phyloP scores from a whole-genome alignment of 2,888 invertebrate species.

The Hirtodrosophila duncani region DNA sequence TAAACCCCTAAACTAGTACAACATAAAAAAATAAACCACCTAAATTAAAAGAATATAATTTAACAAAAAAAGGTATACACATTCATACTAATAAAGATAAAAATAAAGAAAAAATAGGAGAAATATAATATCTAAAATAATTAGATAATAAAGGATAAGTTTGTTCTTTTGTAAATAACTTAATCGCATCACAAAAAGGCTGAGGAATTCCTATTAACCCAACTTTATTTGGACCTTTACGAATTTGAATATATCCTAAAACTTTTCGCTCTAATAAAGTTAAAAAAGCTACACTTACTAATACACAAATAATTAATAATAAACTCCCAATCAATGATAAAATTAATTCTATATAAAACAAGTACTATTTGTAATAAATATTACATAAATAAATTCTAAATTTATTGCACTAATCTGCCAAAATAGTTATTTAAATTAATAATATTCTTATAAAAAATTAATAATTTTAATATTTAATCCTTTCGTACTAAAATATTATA shows the following conservation, averaged over 20 bases:
- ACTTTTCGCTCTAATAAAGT: constrained; percentile 86
- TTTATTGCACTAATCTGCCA: constrained; percentile 85
- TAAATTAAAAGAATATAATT: constrained; percentile 80
- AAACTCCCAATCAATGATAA: constrained; percentile 78
- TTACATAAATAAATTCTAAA: constrained; percentile 85
- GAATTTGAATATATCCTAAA: constrained; percentile 83
- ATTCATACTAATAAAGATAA: constrained; percentile 81
- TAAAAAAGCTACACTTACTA: constrained; percentile 85
- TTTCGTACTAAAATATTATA: constrained; percentile 87
- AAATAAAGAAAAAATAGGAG: constrained; percentile 81
- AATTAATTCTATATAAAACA: constrained; percentile 79
- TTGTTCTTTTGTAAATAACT: constrained; percentile 84
- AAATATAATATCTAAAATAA: constrained; percentile 82
- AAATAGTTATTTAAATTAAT: constrained; percentile 79
- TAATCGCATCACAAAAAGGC: constrained; percentile 86
- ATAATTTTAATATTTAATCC: constrained; percentile 82
- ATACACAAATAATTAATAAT: constrained; percentile 81
- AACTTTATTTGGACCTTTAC: constrained; percentile 86
- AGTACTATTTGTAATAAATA: constrained; percentile 81
- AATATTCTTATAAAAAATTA: constrained; percentile 75
- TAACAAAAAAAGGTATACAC: constrained; percentile 81
- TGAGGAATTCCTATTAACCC: constrained; percentile 83
- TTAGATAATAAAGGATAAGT: constrained; percentile 81
- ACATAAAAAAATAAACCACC: no score
- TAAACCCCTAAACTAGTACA: no score